phyloP scores from a whole-genome alignment of 2,888 invertebrate genomes.

The Brachycybe producta region DNA sequence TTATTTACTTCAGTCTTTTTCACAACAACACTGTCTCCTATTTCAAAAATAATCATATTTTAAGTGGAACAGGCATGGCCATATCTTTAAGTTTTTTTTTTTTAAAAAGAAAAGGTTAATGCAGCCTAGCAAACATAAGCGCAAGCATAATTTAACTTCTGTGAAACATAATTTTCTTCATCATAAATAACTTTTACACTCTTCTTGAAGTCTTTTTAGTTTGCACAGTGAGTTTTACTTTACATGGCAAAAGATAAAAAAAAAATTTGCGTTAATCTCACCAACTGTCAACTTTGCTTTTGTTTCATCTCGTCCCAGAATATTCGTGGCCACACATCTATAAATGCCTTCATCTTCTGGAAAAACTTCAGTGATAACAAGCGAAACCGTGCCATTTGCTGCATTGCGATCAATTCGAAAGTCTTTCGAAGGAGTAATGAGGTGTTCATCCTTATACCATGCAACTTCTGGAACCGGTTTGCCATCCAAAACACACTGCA shows the following conservation, averaged over 20 bases:
- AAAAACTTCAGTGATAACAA: conserved; percentile 43
- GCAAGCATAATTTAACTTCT: too few species aligned
- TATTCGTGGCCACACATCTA: conserved; percentile 27
- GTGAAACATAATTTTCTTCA: too few species aligned
- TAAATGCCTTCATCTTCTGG: conserved; percentile 30
- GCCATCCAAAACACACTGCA: conserved; percentile 55
- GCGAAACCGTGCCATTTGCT: conserved; percentile 50
- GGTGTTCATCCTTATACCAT: conserved; percentile 30
- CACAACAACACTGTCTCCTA: too few species aligned
- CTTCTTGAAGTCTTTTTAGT: too few species aligned
- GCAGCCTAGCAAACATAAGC: too few species aligned
- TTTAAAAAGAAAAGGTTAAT: too few species aligned
- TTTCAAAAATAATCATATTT: too few species aligned
- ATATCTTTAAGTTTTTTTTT: too few species aligned
- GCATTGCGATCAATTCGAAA: conserved; percentile 50
- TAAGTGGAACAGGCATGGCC: too few species aligned
- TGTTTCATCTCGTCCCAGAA: conserved; percentile 23
- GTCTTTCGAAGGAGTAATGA: conserved; percentile 52
- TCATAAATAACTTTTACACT: too few species aligned
- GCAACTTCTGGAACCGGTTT: conserved; percentile 31
- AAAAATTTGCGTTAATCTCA: conserved; percentile 12
- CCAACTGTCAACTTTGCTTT: conserved; percentile 24
- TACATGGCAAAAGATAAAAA: too few species aligned
- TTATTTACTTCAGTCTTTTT: conserved; percentile 3
- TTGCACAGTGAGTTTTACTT: too few species aligned